Conservation (phyloP, 2,888 invertebrate genomes). For the Amphipyra berbera region DNA sequence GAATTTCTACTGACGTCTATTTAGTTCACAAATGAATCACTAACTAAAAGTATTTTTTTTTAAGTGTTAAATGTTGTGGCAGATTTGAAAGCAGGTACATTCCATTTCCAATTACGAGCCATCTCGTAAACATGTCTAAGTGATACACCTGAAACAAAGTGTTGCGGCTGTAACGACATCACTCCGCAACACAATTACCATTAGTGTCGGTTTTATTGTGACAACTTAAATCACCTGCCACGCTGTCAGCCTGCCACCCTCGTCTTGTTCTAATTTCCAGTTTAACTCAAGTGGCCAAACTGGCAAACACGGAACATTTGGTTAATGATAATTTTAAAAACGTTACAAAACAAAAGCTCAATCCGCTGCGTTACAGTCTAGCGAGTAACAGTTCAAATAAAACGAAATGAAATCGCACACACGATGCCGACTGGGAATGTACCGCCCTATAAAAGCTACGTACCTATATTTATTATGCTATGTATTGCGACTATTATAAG, state of each 20-base stretch:
- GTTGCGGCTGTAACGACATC: conserved; percentile 59
- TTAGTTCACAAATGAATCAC: no score
- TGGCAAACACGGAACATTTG: conserved; percentile 47
- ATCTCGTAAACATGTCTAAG: conserved; percentile 57
- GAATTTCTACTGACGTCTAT: no score
- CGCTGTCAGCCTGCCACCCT: conserved; percentile 60
- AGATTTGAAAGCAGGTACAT: conserved; percentile 27
- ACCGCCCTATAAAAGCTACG: conserved; percentile 63
- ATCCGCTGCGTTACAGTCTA: conserved; percentile 64
- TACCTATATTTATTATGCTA: conserved; percentile 62
- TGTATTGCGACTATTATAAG: conserved; percentile 69
- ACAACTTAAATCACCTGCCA: conserved; percentile 68
- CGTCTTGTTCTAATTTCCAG: conserved; percentile 59
- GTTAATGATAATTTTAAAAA: conserved; percentile 63
- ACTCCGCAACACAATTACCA: conserved; percentile 67
- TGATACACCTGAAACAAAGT: conserved; percentile 57
- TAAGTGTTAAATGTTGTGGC: conserved; percentile 6
- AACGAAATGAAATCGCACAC: conserved; percentile 75
- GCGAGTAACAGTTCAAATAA: conserved; percentile 73
- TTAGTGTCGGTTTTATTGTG: conserved; percentile 68
- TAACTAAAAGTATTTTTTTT: no score
- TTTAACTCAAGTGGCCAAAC: conserved; percentile 53
- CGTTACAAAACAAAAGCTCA: conserved; percentile 50
- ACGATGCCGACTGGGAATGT: conserved; percentile 61
- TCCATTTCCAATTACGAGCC: conserved; percentile 43